Conservation (phyloP, 2,113 vertebrate genomes). For the Gallinago paraguaiae region DNA sequence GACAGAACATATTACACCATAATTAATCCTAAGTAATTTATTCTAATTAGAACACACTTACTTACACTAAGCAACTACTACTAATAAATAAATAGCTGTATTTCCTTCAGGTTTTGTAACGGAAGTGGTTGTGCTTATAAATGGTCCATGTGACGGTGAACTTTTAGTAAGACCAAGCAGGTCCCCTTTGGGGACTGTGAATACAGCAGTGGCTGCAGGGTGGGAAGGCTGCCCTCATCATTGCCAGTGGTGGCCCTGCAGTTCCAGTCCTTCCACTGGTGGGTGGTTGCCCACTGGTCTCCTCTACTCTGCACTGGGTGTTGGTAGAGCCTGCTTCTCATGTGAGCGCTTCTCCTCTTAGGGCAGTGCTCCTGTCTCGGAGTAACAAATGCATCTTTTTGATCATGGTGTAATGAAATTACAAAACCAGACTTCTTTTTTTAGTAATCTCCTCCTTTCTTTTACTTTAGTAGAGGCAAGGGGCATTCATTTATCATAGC, state of each 20-base stretch:
- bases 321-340: neutral
- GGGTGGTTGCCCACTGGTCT: neutral
- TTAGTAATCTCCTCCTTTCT: neutral
- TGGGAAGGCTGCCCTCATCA: neutral
- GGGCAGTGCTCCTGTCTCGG: neutral
- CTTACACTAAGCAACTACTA: neutral
- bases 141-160: neutral
- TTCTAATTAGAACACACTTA: neutral
- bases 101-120: neutral
- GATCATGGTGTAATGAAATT: neutral
- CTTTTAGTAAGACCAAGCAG: neutral
- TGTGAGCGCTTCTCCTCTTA: accelerated
- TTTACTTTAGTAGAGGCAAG: neutral
- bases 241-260: accelerated
- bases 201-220: neutral
- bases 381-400: neutral
- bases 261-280: neutral
- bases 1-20: neutral
- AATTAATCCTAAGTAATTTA: neutral
- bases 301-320: neutral
- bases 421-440: neutral
- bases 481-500: neutral
- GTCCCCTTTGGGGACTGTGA: neutral
- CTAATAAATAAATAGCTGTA: neutral
- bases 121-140: neutral